Evolutionary conservation across 2,797 vertebrate genomes (phyloP).

Genomic region (Pogoniulus pusillus): DNA sequence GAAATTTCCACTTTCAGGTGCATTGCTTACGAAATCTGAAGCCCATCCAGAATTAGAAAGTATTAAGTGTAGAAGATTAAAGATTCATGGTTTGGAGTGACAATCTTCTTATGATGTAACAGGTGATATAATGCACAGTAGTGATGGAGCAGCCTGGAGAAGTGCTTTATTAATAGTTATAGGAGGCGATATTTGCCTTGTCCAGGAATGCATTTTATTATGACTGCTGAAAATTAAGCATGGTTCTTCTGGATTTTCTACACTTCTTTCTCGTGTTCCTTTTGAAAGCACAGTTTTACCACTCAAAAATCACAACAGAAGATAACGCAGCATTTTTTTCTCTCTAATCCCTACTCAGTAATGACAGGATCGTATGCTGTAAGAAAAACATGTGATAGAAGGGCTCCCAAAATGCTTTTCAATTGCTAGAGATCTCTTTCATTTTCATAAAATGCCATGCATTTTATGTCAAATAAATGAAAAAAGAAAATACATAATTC

Average conservation of each 20-base stretch:
- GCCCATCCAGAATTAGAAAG: constrained; percentile 51
- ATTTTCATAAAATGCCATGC: background rate
- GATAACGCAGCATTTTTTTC: background rate
- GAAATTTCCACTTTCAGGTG: background rate
- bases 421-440: background rate
- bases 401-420: background rate
- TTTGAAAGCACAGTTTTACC: background rate
- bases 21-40: background rate
- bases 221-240: background rate
- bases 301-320: background rate
- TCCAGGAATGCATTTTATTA: background rate
- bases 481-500: background rate
- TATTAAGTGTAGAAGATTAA: constrained; percentile 66
- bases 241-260: background rate
- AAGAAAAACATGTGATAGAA: background rate
- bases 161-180: background rate
- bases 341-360: background rate
- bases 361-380: background rate
- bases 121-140: constrained; percentile 11
- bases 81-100: constrained; percentile 43
- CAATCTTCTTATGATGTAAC: constrained; percentile 71
- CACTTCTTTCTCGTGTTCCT: background rate
- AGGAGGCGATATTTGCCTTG: background rate
- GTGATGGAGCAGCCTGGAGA: background rate
- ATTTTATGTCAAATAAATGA: background rate